Percentiles rank a stretch among this genome's conserved stretches.
Conservation (phyloP, 2,113 vertebrate genomes). For the Psilopsiagon aymara region DNA sequence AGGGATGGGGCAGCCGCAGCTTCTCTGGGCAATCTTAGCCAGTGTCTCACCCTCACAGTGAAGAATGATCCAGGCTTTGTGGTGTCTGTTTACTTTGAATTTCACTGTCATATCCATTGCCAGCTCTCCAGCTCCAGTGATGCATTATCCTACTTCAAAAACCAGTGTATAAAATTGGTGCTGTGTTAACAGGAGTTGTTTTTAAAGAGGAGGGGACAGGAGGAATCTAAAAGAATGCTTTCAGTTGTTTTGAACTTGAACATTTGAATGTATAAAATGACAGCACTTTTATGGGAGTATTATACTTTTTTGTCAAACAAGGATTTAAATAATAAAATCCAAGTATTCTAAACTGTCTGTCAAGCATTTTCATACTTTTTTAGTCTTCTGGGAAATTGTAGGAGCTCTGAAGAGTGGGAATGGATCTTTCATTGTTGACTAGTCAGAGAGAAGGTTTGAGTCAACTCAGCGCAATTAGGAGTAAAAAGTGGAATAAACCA, state of each 20-base stretch:
- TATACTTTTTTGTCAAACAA: neutral
- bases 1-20: neutral
- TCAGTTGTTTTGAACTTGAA: neutral
- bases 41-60: neutral
- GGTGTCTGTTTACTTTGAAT: slow-evolving; percentile 18
- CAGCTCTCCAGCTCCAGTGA: neutral
- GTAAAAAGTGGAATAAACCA: neutral
- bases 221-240: neutral
- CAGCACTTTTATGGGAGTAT: neutral
- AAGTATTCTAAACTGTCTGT: neutral
- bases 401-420: neutral
- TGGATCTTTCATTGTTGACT: neutral
- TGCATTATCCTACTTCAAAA: neutral
- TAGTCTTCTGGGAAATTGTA: neutral
- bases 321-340: neutral
- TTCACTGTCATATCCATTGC: neutral
- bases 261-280: neutral
- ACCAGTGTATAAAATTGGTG: neutral
- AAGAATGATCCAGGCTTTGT: neutral
- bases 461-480: neutral
- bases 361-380: neutral
- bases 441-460: neutral
- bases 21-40: neutral
- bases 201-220: neutral
- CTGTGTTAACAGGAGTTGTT: neutral